phyloP scores from a whole-genome alignment of 1,140 invertebrate genomes.

The Drosophila ficusphila region DNA sequence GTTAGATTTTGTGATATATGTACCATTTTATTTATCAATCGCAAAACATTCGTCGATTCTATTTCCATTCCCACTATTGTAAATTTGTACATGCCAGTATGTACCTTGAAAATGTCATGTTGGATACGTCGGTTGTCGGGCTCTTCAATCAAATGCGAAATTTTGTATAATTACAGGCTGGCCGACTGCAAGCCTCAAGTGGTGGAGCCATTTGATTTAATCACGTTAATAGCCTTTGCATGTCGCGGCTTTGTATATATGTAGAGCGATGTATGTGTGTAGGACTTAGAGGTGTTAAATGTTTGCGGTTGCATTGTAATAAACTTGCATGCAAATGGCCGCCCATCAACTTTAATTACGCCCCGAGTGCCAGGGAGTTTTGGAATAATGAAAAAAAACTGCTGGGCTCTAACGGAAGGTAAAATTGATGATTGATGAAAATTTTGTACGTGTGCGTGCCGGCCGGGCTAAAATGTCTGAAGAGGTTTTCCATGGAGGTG shows the following conservation, averaged over 20 bases:
- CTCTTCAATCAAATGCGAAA: constrained; percentile 79
- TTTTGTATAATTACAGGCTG: constrained; percentile 73
- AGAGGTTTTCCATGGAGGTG: constrained; percentile 24
- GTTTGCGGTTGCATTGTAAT: constrained; percentile 65
- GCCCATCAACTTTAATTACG: constrained; percentile 71
- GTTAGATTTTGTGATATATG: too few relatives aligned
- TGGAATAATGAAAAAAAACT: constrained; percentile 55
- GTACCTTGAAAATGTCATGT: constrained; percentile 29
- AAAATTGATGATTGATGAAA: constrained; percentile 68
- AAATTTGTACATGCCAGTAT: not conserved
- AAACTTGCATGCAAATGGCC: constrained; percentile 66
- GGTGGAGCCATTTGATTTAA: constrained; percentile 68
- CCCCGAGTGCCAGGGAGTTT: constrained; percentile 21
- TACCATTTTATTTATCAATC: too few relatives aligned
- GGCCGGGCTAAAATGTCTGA: constrained; percentile 1
- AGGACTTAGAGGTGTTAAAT: constrained; percentile 70
- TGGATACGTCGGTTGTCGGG: constrained; percentile 31
- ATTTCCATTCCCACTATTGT: not conserved
- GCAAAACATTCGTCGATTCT: too few relatives aligned
- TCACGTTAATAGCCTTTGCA: constrained; percentile 78
- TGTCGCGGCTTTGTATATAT: constrained; percentile 37
- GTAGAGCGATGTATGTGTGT: not conserved
- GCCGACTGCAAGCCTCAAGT: constrained; percentile 20
- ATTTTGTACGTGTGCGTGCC: constrained; percentile 9
- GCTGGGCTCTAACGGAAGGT: constrained; percentile 23